These are phyloP conservation scores for Drosophila eugracilis DNA, from an alignment of 1,140 invertebrate genomes.

Conservation along the genomic window DNA sequence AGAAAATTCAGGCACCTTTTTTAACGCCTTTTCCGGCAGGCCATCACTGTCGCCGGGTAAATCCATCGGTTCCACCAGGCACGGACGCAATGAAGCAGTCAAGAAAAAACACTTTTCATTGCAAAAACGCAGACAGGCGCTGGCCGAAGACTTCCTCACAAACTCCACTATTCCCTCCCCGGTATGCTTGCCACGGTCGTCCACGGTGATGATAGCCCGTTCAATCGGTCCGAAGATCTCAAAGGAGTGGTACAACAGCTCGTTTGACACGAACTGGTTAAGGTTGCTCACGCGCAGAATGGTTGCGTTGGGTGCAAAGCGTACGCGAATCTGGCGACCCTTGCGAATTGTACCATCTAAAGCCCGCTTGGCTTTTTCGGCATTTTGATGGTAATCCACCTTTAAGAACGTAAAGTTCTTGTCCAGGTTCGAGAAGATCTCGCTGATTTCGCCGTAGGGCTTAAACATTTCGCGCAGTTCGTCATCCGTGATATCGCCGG, in stretches of 20 bases:
- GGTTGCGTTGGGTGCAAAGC: constrained; percentile 97
- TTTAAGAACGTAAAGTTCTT: constrained; percentile 99
- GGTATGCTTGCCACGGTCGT: constrained; percentile 97
- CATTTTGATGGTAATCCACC: constrained; percentile 97
- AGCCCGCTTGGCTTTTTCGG: constrained; percentile 97
- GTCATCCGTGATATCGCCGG: constrained; percentile 99
- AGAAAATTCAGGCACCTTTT: constrained; percentile 92
- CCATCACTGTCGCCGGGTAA: constrained; percentile 97
- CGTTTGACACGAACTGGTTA: constrained; percentile 96
- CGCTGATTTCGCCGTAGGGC: constrained; percentile 94
- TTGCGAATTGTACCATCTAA: constrained; percentile 95
- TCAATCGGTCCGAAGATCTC: constrained; percentile 97
- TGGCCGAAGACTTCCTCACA: constrained; percentile 94
- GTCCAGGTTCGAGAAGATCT: constrained; percentile 96
- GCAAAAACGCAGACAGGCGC: constrained; percentile 94
- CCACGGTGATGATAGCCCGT: constrained; percentile 96
- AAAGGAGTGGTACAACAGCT: constrained; percentile 96
- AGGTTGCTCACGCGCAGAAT: constrained; percentile 97
- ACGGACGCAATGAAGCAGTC: constrained; percentile 95
- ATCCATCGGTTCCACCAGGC: constrained; percentile 95
- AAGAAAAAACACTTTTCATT: constrained; percentile 97
- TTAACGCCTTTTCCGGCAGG: constrained; percentile 95
- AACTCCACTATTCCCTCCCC: constrained; percentile 99
- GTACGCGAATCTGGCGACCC: constrained; percentile 94
- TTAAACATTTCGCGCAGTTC: constrained; percentile 96